Evolutionary conservation across 2,113 vertebrate species (phyloP).

Genomic region (Lamprotornis superbus): DNA sequence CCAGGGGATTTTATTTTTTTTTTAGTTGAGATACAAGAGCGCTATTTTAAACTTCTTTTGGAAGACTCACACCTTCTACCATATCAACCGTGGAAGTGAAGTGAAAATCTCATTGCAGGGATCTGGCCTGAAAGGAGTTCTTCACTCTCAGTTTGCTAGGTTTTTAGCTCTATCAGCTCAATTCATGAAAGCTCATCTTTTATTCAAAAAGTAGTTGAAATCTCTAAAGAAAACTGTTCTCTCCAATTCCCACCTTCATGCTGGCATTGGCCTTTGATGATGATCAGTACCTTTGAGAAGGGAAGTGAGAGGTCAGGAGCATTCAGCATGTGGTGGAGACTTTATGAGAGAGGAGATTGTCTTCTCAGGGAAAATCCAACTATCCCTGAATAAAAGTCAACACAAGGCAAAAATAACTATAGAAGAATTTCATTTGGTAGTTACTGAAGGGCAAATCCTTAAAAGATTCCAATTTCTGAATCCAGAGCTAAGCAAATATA

Average conservation of each 20-base stretch:
- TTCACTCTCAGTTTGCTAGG: not conserved
- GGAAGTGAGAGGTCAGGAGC: slow-evolving; percentile 52
- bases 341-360: slow-evolving; percentile 23
- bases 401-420: not conserved
- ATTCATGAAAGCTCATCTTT: slow-evolving; percentile 68
- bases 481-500: not conserved
- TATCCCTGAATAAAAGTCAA: slow-evolving; percentile 39
- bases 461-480: not conserved
- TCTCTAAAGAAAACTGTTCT: slow-evolving; percentile 31
- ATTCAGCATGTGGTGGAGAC: slow-evolving; percentile 49
- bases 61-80: not conserved
- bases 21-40: not conserved
- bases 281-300: slow-evolving; percentile 49
- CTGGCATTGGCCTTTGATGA: slow-evolving; percentile 58
- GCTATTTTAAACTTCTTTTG: not conserved
- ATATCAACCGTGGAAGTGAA: not conserved
- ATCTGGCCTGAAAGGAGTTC: slow-evolving; percentile 11
- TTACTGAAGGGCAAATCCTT: not conserved
- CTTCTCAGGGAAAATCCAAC: slow-evolving; percentile 37
- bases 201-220: slow-evolving; percentile 65
- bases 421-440: not conserved
- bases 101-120: not conserved
- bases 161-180: slow-evolving; percentile 58
- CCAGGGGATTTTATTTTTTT: not conserved
- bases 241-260: slow-evolving; percentile 47